Evolutionary conservation across 2,113 vertebrate species (phyloP).

Genomic region (Asarcornis scutulata): DNA sequence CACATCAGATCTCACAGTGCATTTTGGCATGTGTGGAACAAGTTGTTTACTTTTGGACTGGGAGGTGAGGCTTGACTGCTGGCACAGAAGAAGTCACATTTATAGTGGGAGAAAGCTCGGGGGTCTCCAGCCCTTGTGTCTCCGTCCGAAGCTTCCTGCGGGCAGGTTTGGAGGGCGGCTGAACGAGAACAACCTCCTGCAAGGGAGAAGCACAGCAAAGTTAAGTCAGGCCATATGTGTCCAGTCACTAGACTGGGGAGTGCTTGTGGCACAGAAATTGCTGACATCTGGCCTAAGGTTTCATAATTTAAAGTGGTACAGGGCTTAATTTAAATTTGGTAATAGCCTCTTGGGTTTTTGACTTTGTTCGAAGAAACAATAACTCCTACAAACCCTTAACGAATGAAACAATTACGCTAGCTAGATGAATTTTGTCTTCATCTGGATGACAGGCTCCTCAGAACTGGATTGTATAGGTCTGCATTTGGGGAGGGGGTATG

Average conservation of each 20-base stretch:
- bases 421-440: not conserved
- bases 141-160: conserved; percentile 89
- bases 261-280: conserved; percentile 2
- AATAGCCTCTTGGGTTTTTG: conserved; percentile 36
- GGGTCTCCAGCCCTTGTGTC: conserved; percentile 81
- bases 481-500: not conserved
- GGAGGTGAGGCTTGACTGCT: conserved; percentile 76
- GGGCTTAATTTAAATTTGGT: conserved; percentile 2
- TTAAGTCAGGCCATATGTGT: not conserved
- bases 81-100: conserved; percentile 66
- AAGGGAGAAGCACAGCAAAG: not conserved
- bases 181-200: conserved; percentile 83
- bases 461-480: not conserved
- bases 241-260: not conserved
- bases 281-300: conserved; percentile 31
- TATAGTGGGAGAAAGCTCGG: conserved; percentile 71
- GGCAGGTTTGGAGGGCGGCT: conserved; percentile 88
- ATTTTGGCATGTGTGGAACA: not conserved
- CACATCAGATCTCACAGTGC: not conserved
- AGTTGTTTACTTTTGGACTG: conserved; percentile 84
- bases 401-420: not conserved
- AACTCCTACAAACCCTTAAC: not conserved
- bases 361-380: not conserved
- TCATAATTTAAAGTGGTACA: not conserved
- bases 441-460: not conserved